Percentiles rank a stretch among this genome's conserved stretches.
phyloP scores from a whole-genome alignment of 2,113 vertebrate species.

The Zosterops pallidus region DNA sequence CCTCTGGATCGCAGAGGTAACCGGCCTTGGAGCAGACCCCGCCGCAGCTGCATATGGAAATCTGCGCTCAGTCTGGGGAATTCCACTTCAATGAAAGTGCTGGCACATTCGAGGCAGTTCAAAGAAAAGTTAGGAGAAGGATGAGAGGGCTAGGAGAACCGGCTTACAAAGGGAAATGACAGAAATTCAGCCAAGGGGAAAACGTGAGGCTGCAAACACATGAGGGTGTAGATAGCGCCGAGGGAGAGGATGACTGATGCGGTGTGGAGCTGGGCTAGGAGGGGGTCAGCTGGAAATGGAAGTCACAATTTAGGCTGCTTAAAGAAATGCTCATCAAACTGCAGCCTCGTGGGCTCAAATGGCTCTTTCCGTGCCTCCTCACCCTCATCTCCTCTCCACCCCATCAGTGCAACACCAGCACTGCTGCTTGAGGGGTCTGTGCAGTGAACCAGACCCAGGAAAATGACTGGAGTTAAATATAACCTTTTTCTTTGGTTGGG shows the following conservation, averaged over 20 bases:
- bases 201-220: slow-evolving; percentile 61
- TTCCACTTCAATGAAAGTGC: slow-evolving; percentile 64
- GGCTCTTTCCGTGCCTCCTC: background rate
- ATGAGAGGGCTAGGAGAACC: slow-evolving; percentile 58
- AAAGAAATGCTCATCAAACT: slow-evolving; percentile 11
- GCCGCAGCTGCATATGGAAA: slow-evolving; percentile 57
- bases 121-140: slow-evolving; percentile 64
- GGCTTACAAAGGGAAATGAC: slow-evolving; percentile 64
- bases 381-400: slow-evolving; percentile 5
- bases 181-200: slow-evolving; percentile 67
- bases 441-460: slow-evolving; percentile 50
- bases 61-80: slow-evolving; percentile 59
- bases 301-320: background rate
- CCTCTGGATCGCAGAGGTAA: slow-evolving; percentile 42
- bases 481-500: slow-evolving; percentile 45
- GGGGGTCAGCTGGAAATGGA: slow-evolving; percentile 47
- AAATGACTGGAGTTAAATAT: slow-evolving; percentile 56
- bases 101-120: slow-evolving; percentile 66
- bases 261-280: background rate
- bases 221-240: background rate
- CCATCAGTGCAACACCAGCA: background rate
- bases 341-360: background rate
- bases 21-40: background rate
- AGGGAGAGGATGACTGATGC: slow-evolving; percentile 27
- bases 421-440: background rate